Evolutionary conservation across 2,888 invertebrate genomes (phyloP), one percentile per base, ranked within the genome.

Genomic region (Amphiduros pacificus): DNA sequence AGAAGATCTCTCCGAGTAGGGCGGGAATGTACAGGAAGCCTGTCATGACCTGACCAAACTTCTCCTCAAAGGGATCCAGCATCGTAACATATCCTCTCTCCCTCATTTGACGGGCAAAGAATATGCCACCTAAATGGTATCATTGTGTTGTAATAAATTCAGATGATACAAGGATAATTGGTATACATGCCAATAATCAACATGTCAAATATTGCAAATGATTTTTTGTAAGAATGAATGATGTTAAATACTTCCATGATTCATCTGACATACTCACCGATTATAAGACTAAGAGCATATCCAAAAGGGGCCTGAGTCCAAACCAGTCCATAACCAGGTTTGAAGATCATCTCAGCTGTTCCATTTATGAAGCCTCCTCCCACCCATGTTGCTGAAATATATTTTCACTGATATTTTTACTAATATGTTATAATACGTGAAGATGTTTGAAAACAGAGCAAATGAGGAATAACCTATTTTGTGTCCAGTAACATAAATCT

Each of bases 291-390:
- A 29, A 76, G 44, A 55, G 75, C 74, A 20, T 77, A 76, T 4
- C 77, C 77, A 57, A 75, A 65, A 20, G 78, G 78, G 17, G 76
- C 76, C n/a, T 75, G 66, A 11, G 76, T 76, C 78, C 78, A 78
- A 1, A 71, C 69, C 36, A 78, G 60, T 9, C 78, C 78, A 55
- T 63, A 59, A 1, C 66, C 68, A n/a, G 74, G 77, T 17, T n/a
- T 32, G 20, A 54, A 54, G 52, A 78, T 73, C 27, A 72, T 73
- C 60, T 78, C 77, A 5, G 78, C 76, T 65, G 77, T 74, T 61
- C 78, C 78, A 70, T 77, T 76, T 11, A 78, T 72, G 60, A 74
- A 77, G 17, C 77, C 76, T 31, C 77, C 78, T 60, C 77, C 77
- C 3, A 77, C 77, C 32, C 71, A 72, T 32, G 78, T 78, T 9